A percentile compares a stretch with the other conserved stretches of the same genome.
Evolutionary conservation across 1,140 invertebrate species (phyloP).

Genomic region (Trinorchestia longiramus): DNA sequence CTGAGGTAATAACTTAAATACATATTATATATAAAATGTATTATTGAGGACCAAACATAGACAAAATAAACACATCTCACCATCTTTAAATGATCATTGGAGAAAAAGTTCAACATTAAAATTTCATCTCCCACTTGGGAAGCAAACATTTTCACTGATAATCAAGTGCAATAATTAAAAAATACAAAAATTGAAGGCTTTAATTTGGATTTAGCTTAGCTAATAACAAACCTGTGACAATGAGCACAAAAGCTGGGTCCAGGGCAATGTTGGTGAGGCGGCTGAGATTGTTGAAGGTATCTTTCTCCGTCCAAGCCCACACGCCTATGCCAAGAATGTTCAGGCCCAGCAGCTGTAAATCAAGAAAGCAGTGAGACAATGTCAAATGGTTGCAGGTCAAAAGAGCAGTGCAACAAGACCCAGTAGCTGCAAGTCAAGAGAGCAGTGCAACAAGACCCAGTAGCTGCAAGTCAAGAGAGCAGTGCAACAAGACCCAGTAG

Average conservation of each 20-base stretch:
- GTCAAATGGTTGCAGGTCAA: too few species aligned
- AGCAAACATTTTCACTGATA: too few species aligned
- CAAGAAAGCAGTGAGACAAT: constrained; percentile 43
- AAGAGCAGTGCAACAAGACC: too few species aligned
- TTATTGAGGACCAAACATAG: too few species aligned
- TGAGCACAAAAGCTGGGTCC: constrained; percentile 95
- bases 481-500: too few species aligned
- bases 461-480: too few species aligned
- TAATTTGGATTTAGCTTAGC: not conserved
- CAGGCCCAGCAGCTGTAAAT: constrained; percentile 84
- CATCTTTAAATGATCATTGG: not conserved
- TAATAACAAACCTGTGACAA: constrained; percentile 82
- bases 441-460: too few species aligned
- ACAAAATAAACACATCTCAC: too few species aligned
- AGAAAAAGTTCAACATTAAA: not conserved
- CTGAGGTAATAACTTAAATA: not conserved
- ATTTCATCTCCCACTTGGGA: not conserved
- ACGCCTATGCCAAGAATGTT: constrained; percentile 88
- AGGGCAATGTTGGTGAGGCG: constrained; percentile 80
- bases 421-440: too few species aligned
- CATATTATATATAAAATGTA: too few species aligned
- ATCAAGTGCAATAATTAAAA: not conserved
- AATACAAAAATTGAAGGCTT: not conserved
- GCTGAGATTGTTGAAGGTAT: constrained; percentile 92
- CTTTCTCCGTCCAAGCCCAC: constrained; percentile 98